Evolutionary conservation across 1,140 invertebrate species (phyloP).

Genomic region (Polypedilum vanderplanki): DNA sequence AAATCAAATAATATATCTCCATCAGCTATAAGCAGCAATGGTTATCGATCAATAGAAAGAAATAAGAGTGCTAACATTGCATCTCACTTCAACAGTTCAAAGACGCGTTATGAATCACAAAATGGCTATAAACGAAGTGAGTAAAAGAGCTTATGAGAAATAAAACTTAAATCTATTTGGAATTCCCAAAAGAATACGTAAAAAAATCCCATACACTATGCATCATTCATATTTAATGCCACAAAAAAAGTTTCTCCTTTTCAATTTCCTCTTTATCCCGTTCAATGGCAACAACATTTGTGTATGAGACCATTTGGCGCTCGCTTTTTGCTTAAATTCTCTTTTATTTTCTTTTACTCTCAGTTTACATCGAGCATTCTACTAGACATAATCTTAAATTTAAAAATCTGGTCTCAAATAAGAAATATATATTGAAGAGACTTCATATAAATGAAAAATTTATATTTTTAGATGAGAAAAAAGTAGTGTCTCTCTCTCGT

Average conservation of each 20-base stretch:
- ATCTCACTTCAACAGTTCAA: background rate
- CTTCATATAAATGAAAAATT: too few species aligned
- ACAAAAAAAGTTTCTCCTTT: background rate
- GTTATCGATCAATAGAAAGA: background rate
- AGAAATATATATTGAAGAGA: background rate
- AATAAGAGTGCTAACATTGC: background rate
- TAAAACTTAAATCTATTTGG: background rate
- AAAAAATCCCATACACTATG: background rate
- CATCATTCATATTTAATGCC: slow-evolving; percentile 8
- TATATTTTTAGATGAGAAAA: slow-evolving; percentile 1
- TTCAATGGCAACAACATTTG: background rate
- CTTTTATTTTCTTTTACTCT: background rate
- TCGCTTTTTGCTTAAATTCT: too few species aligned
- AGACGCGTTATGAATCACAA: background rate
- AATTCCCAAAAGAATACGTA: background rate
- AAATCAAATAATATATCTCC: background rate
- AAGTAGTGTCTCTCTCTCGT: background rate
- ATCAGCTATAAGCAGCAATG: background rate
- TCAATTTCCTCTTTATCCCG: background rate
- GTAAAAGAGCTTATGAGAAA: background rate
- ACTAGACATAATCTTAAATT: background rate
- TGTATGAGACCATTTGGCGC: background rate
- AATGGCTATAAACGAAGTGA: slow-evolving; percentile 6
- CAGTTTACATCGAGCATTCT: background rate
- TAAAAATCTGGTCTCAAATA: slow-evolving; percentile 7